Conservation (phyloP, 1,140 invertebrate species). For the Pachypsylla venusta region DNA sequence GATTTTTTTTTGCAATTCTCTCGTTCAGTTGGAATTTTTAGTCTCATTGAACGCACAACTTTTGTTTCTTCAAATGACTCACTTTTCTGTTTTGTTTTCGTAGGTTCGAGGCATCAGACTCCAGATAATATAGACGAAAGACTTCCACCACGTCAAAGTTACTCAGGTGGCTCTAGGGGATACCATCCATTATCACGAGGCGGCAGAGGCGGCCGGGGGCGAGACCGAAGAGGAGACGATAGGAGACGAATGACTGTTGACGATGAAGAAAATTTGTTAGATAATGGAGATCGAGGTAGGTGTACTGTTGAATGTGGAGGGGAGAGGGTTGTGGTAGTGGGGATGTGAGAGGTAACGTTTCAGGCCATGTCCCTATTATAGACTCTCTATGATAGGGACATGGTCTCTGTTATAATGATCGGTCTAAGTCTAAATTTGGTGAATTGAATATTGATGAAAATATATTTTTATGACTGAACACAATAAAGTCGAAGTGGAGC, state of each 20-base stretch:
- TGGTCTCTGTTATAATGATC: too few relatives aligned
- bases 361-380: too few relatives aligned
- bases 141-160: slow-evolving; percentile 17
- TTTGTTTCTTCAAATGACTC: too few relatives aligned
- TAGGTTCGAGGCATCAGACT: slow-evolving; percentile 25
- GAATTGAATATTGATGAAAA: too few relatives aligned
- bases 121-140: slow-evolving; percentile 24
- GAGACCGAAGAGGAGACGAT: background rate
- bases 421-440: too few relatives aligned
- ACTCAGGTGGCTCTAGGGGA: slow-evolving; percentile 6
- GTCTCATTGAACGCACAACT: too few relatives aligned
- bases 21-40: too few relatives aligned
- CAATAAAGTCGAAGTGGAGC: too few relatives aligned
- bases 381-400: too few relatives aligned
- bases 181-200: slow-evolving; percentile 11
- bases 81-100: background rate
- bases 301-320: background rate
- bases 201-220: slow-evolving; percentile 13
- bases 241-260: slow-evolving; percentile 14
- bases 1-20: too few relatives aligned
- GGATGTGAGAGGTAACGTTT: background rate
- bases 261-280: background rate
- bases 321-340: background rate
- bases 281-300: slow-evolving; percentile 2
- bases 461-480: too few relatives aligned